Evolutionary conservation across 2,113 vertebrate genomes (phyloP), one percentile per base, ranked within the genome.

Genomic region (Morone saxatilis): DNA sequence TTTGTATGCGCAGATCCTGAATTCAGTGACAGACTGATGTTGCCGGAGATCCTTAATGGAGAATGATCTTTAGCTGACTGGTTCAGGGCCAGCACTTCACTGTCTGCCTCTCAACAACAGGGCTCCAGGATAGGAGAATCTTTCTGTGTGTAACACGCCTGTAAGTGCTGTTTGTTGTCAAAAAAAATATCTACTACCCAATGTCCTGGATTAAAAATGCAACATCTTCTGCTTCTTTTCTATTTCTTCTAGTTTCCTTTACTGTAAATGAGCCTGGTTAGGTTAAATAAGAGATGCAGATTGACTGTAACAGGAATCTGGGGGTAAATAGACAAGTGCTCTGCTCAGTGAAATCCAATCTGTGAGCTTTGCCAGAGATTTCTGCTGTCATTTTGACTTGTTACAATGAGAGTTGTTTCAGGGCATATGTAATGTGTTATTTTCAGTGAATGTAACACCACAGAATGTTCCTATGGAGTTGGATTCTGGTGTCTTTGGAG

Each of bases 131-230:
- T 84, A 75, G 76, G 81, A 80, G 65, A 71, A 78, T 82, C 45
- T 89, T 47, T 80, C 17, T 79, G 78, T 87, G 83, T 88, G 78
- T 83, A 89, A 91, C 87, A 92, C 54, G 77, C 71, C 83, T 78
- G 87, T 90, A 91, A 95, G 94, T 93, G 91, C 86, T 92, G 91
- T 92, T 92, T 94, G 92, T 94, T 93, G 94, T 94, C 84, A 83
- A 78, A 89, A 89, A 57, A 89, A 87, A 89, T 25, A 81, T 80
- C 74, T 76, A 59, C 86, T 86, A 83, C 80, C 79, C 87, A 83
- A 69, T 89, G 86, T 86, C 83, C 57, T 60, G 36, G 72, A 93
- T 94, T 87, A 93, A 95, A 94, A 92, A 95, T 95, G 91, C 85
- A 93, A 50, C 76, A 86, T 61, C 66, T 76, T 81, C 60, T 47